Base-by-base conservation (phyloP, 2,888 invertebrate species). In the Limnephilus auricula region DNA sequence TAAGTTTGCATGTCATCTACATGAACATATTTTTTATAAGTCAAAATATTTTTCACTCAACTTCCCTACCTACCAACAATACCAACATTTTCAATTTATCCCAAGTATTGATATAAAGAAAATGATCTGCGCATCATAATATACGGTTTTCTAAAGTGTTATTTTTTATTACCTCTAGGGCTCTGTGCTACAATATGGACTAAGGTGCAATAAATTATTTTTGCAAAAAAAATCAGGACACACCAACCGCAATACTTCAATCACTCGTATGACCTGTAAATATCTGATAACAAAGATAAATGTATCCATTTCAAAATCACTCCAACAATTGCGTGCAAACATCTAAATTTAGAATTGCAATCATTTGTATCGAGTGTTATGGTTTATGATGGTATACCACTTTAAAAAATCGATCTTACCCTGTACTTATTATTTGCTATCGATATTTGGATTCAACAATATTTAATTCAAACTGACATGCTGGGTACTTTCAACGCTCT, bases 311-410 rank as follows among this genome's bases (percentile, higher is more conserved):
- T 65, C 65, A n/a, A 65, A 65, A 65, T 65, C 65, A 65, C 25
- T 25, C 65, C 25, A 65, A 65, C 65, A 6, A 65, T 65, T 12
- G 13, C 87, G 34, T 34, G 78, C 87, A 88, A 78, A 18, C 31
- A 65, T 50, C 85, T 86, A 50, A 50, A n/a, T 65, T 86, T 65
- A 86, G 86, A 40, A 40, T 31, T 25, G 86, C 65, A 50, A 65
- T 86, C 31, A 86, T 65, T 32, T 31, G 18, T 15, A 30, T 50
- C 2, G 25, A 15, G 65, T 86, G 86, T 40, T 40, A 37, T 37
- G 37, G 0, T 37, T 30, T 18, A 18, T 30, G 31, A 31, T 15
- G 65, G 86, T 65, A 50, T 31, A 34, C 15, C 15, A 40, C 25
- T 84, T 37, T 84, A n/a, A 40, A 34, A 84, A 37, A 40, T 84